These are phyloP conservation scores for Thalassoma bifasciatum DNA, from an alignment of 2,113 vertebrate species.

Conservation along the genomic window DNA sequence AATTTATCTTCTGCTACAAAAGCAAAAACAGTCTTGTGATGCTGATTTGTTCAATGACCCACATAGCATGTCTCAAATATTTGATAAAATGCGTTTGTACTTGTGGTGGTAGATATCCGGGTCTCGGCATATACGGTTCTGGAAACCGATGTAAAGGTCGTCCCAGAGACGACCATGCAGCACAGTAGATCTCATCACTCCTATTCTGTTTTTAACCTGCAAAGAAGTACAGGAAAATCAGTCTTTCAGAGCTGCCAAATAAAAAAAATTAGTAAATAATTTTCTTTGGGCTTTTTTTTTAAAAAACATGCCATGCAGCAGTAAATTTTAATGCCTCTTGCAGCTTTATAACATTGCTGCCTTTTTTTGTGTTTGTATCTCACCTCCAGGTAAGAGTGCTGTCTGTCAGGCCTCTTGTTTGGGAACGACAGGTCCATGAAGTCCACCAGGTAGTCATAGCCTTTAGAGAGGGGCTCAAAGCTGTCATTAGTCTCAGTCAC, in stretches of 20 bases:
- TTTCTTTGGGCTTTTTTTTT: neutral
- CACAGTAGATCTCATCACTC: constrained; percentile 83
- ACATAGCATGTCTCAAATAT: neutral
- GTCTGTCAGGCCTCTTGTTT: constrained; percentile 71
- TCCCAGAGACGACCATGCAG: constrained; percentile 85
- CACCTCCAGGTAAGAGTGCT: constrained; percentile 74
- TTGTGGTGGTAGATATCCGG: constrained; percentile 86
- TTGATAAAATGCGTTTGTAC: constrained; percentile 56
- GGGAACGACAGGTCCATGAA: constrained; percentile 84
- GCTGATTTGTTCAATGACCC: too few species aligned
- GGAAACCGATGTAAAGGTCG: constrained; percentile 88
- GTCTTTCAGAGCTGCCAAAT: too few species aligned
- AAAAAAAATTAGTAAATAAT: neutral
- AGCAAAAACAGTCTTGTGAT: too few species aligned
- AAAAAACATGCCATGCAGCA: too few species aligned
- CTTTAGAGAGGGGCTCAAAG: constrained; percentile 68
- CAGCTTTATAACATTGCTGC: too few species aligned
- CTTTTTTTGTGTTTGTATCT: neutral
- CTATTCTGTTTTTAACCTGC: constrained; percentile 81
- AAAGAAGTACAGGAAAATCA: neutral
- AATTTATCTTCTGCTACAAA: too few species aligned
- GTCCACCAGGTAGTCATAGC: constrained; percentile 85
- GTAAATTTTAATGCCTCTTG: too few species aligned
- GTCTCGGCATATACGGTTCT: constrained; percentile 82
- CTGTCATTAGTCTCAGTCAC: constrained; percentile 85